phyloP scores from a whole-genome alignment of 2,888 invertebrate species.

The Spodoptera littoralis region DNA sequence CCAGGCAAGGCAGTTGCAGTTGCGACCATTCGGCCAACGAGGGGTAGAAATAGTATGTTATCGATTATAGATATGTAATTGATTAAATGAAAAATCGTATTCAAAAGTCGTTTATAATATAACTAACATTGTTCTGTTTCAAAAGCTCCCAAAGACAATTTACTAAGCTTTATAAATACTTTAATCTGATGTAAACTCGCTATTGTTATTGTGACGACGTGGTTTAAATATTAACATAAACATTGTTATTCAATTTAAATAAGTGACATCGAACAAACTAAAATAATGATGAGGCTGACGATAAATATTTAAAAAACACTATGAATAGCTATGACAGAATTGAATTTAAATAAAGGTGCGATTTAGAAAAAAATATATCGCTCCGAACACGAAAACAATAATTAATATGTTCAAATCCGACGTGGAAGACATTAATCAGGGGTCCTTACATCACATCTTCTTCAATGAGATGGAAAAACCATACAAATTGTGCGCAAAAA shows the following conservation, averaged over 20 bases:
- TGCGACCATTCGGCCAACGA: too few relatives aligned
- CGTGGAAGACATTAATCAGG: constrained; percentile 42
- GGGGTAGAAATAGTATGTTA: too few relatives aligned
- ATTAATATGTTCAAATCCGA: constrained; percentile 47
- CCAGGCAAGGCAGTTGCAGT: too few relatives aligned
- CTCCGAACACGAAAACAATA: constrained; percentile 26
- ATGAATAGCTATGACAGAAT: constrained; percentile 50
- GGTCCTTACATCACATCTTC: constrained; percentile 37
- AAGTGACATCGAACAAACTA: constrained; percentile 26
- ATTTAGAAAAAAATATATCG: constrained; percentile 44
- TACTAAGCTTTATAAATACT: constrained; percentile 18
- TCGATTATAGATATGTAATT: too few relatives aligned
- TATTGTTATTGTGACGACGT: constrained; percentile 14
- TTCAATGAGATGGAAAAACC: constrained; percentile 53
- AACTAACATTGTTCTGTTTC: neutral
- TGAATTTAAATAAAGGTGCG: constrained; percentile 44
- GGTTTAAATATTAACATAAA: constrained; percentile 23
- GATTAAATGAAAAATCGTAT: too few relatives aligned
- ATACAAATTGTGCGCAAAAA: constrained; percentile 39
- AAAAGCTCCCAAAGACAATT: neutral
- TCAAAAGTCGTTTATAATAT: neutral
- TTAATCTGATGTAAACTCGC: constrained; percentile 14
- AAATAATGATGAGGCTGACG: constrained; percentile 27
- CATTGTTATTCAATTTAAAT: constrained; percentile 34
- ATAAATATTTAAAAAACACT: constrained; percentile 33